Evolutionary conservation across 2,797 vertebrate species (phyloP).

Genomic region (Strix occidentalis): DNA sequence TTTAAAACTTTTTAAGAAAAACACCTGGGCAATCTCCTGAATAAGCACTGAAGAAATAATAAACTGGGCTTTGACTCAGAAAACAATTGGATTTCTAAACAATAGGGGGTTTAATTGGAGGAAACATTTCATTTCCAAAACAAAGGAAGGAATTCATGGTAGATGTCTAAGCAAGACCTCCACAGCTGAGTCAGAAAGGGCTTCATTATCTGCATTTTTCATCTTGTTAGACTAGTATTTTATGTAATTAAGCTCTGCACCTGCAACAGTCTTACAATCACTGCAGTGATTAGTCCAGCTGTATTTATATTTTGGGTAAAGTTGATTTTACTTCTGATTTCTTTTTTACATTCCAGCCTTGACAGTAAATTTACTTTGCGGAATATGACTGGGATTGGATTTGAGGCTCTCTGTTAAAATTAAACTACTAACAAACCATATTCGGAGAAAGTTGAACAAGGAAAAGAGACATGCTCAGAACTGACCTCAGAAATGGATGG

Average conservation of each 20-base stretch:
- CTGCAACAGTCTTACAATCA: conserved; percentile 49
- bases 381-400: background rate
- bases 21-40: background rate
- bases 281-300: conserved; percentile 61
- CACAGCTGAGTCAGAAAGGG: background rate
- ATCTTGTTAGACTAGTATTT: conserved; percentile 2
- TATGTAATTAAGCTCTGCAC: conserved; percentile 42
- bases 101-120: conserved; percentile 4
- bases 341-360: conserved; percentile 1
- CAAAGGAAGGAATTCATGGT: background rate
- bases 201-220: conserved; percentile 5
- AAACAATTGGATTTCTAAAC: conserved; percentile 18
- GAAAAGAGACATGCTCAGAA: background rate
- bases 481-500: background rate
- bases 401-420: background rate
- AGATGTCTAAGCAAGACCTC: background rate
- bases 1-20: background rate
- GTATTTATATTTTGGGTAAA: conserved; percentile 53
- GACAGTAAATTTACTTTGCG: background rate
- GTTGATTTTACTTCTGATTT: conserved; percentile 33
- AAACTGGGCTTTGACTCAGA: background rate
- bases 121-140: conserved; percentile 49
- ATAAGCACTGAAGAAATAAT: background rate
- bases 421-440: background rate
- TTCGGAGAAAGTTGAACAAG: background rate